Evolutionary conservation across 1,140 invertebrate genomes (phyloP).

Genomic region (Sycophaga agraensis): DNA sequence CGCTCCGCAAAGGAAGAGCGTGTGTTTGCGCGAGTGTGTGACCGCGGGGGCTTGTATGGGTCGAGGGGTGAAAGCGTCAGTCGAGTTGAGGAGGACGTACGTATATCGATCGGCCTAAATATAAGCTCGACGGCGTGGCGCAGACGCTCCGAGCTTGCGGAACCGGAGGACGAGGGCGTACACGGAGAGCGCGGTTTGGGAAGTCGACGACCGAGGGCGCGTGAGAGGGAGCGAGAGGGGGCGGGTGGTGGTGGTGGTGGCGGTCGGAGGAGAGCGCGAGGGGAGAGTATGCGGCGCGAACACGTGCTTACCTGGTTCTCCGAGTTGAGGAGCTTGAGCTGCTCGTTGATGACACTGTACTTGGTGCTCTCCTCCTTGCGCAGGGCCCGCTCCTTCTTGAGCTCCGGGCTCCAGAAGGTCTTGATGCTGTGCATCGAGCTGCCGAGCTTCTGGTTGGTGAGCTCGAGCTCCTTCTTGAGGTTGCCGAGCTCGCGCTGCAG

Average conservation of each 20-base stretch:
- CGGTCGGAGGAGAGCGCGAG: background rate
- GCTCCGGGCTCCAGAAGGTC: conserved; percentile 98
- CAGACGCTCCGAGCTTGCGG: no score
- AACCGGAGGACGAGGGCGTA: no score
- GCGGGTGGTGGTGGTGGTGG: no score
- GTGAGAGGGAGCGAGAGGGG: no score
- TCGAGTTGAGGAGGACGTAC: conserved; percentile 29
- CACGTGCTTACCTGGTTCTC: conserved; percentile 87
- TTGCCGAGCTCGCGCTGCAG: conserved; percentile 94
- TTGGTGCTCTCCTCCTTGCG: conserved; percentile 98
- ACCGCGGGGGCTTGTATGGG: no score
- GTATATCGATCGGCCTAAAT: conserved; percentile 52
- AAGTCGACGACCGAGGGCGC: no score
- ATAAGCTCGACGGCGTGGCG: conserved; percentile 30
- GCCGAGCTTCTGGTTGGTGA: conserved; percentile 96
- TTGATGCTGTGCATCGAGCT: conserved; percentile 99
- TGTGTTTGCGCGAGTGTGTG: background rate
- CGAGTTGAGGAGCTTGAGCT: conserved; percentile 92
- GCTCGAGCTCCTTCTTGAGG: conserved; percentile 93
- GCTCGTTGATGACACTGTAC: conserved; percentile 95
- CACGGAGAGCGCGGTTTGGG: no score
- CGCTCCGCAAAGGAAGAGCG: no score
- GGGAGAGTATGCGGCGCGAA: no score
- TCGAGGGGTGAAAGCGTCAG: background rate
- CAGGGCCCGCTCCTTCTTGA: conserved; percentile 95